phyloP scores from a whole-genome alignment of 1,140 invertebrate genomes.

The Drosophila nigrodunni region DNA sequence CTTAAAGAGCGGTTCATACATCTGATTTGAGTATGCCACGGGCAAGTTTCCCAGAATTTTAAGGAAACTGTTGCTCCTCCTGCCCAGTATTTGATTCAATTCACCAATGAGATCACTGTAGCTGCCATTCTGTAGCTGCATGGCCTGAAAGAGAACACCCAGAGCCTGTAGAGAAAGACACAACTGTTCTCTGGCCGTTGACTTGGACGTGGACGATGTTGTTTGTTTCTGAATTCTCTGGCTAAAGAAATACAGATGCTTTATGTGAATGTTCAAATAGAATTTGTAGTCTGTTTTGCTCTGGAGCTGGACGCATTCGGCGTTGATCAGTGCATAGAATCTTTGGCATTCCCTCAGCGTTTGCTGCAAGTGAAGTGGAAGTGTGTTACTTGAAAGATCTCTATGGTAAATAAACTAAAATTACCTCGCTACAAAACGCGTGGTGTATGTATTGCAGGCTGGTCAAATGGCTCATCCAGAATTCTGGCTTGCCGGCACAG shows the following conservation, averaged over 20 bases:
- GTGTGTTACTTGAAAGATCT: not conserved
- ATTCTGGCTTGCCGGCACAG: conserved; percentile 22
- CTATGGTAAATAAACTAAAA: not conserved
- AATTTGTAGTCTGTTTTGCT: conserved; percentile 43
- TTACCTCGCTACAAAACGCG: conserved; percentile 48
- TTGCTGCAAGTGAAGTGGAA: conserved; percentile 21
- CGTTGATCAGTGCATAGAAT: conserved; percentile 48
- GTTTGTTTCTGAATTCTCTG: conserved; percentile 27
- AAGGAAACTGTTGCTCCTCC: conserved; percentile 29
- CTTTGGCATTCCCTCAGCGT: conserved; percentile 34
- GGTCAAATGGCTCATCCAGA: conserved; percentile 56
- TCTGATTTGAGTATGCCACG: conserved; percentile 2
- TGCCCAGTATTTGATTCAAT: conserved; percentile 52
- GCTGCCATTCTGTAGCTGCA: conserved; percentile 27
- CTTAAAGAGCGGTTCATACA: conserved; percentile 45
- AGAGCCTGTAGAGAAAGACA: conserved; percentile 31
- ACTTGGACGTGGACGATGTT: not conserved
- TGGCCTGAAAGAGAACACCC: conserved; percentile 46
- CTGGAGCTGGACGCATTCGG: conserved; percentile 44
- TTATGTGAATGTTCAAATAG: conserved; percentile 61
- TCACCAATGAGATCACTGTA: conserved; percentile 34
- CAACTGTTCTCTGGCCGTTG: conserved; percentile 16
- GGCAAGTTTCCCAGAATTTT: conserved; percentile 43
- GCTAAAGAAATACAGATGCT: conserved; percentile 43
- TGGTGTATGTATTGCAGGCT: conserved; percentile 63